Evolutionary conservation across 2,797 vertebrate genomes (phyloP).

Genomic region (Bufotes viridis): DNA sequence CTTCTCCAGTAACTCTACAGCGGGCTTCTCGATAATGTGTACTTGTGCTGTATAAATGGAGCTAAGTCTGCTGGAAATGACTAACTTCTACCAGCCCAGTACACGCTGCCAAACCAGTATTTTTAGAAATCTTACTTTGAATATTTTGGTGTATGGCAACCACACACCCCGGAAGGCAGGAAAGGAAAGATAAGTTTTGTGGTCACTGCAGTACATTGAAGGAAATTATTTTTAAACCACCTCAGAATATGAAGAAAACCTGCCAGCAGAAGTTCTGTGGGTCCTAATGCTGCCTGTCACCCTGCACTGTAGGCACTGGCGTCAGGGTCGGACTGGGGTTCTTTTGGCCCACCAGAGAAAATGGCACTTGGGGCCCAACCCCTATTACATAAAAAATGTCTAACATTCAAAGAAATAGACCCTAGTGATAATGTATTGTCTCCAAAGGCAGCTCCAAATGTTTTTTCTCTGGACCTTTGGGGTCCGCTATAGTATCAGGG

Average conservation of each 20-base stretch:
- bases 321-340: no score
- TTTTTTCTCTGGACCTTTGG: no score
- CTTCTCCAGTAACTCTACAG: background rate
- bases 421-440: no score
- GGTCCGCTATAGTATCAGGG: no score
- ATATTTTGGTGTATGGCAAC: conserved; percentile 7
- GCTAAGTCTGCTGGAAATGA: background rate
- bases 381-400: no score
- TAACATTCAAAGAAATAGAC: no score
- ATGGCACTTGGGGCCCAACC: no score
- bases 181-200: conserved; percentile 24
- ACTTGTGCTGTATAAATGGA: conserved; percentile 20
- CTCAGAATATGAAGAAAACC: background rate
- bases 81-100: background rate
- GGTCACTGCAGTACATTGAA: background rate
- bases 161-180: conserved; percentile 44
- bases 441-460: no score
- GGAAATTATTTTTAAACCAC: background rate
- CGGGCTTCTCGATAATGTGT: background rate
- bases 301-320: background rate
- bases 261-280: background rate
- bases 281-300: background rate
- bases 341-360: no score
- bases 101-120: conserved; percentile 12
- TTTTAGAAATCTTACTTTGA: conserved; percentile 21